Percentiles rank a stretch among this genome's conserved stretches.
phyloP scores from a whole-genome alignment of 1,140 invertebrate species.

The Drosophila kohkoa region DNA sequence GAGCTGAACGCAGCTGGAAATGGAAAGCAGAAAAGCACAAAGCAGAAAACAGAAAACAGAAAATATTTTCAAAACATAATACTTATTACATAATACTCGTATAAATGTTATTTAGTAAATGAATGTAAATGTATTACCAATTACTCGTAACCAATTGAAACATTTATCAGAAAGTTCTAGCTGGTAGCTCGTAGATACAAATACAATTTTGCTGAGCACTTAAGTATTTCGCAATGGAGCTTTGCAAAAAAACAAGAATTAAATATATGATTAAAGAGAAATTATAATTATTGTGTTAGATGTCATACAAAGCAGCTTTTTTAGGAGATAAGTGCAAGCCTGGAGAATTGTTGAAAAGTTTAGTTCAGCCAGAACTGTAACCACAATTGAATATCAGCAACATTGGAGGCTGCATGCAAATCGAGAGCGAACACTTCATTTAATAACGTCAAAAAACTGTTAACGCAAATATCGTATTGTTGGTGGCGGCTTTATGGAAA shows the following conservation, averaged over 20 bases:
- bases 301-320: conserved; percentile 42
- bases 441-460: background rate
- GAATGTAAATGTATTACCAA: conserved; percentile 39
- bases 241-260: conserved; percentile 9
- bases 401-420: conserved; percentile 76
- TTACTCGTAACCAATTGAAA: background rate
- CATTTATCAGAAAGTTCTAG: conserved; percentile 12
- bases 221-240: conserved; percentile 27
- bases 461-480: conserved; percentile 12
- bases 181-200: conserved; percentile 12
- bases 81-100: conserved; percentile 12
- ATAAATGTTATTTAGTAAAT: conserved; percentile 46
- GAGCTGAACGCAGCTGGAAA: conserved; percentile 6
- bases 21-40: conserved; percentile 25
- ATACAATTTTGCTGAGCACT: conserved; percentile 72
- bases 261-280: conserved; percentile 21
- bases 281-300: conserved; percentile 39
- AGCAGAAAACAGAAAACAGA: background rate
- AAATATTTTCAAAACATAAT: conserved; percentile 24
- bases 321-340: conserved; percentile 42
- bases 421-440: conserved; percentile 8
- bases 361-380: background rate
- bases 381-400: conserved; percentile 41
- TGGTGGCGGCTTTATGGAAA: conserved; percentile 47
- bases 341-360: conserved; percentile 46